Evolutionary conservation across 2,113 vertebrate species (phyloP).

Genomic region (Labeo rohita): DNA sequence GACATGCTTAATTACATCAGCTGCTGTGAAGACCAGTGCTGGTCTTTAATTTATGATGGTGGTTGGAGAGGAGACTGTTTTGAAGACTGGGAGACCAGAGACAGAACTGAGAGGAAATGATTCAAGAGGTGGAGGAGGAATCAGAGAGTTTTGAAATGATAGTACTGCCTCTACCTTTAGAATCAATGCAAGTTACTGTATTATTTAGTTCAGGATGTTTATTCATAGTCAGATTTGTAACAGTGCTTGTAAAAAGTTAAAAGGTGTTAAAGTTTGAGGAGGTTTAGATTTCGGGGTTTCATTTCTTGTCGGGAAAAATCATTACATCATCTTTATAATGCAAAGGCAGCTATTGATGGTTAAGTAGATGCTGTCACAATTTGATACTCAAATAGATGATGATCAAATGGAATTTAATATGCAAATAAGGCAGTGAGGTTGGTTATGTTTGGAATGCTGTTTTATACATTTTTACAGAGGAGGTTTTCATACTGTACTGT

Average conservation of each 20-base stretch:
- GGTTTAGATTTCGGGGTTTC: not conserved
- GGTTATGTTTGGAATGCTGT: not conserved
- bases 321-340: too few relatives aligned
- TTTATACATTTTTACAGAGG: not conserved
- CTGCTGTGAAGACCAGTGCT: constrained; percentile 50
- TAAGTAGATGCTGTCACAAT: too few relatives aligned
- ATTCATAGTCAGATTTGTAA: not conserved
- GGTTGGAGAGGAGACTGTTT: constrained; percentile 52
- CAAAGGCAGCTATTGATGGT: too few relatives aligned
- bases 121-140: constrained; percentile 52
- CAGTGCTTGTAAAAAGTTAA: not conserved
- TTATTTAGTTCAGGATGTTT: not conserved
- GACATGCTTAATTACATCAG: constrained; percentile 61
- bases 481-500: not conserved
- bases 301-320: too few relatives aligned
- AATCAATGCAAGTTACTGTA: constrained; percentile 31
- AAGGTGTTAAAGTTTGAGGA: not conserved
- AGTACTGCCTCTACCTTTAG: constrained; percentile 12
- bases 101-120: constrained; percentile 55
- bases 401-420: not conserved
- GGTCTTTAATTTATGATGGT: constrained; percentile 59
- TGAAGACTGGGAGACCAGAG: constrained; percentile 51
- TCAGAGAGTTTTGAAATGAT: constrained; percentile 56
- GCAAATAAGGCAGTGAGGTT: not conserved
- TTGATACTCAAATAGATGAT: not conserved